phyloP scores from a whole-genome alignment of 1,140 invertebrate species.

The Venustaconcha ellipsiformis region DNA sequence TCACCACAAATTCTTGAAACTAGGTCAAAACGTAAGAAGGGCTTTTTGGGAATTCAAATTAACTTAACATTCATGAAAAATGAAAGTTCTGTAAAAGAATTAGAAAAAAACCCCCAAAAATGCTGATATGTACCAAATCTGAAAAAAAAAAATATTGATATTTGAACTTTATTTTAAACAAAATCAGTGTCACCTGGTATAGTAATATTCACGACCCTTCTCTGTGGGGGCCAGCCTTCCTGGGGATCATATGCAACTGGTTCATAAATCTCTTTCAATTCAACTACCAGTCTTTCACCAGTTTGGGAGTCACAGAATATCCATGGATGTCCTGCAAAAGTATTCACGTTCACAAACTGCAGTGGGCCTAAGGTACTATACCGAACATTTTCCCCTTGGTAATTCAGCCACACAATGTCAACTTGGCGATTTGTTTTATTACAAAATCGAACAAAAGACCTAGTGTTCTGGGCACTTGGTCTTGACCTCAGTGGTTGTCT shows the following conservation, averaged over 20 bases:
- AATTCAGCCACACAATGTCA: constrained; percentile 82
- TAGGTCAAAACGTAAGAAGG: neutral
- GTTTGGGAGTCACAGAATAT: constrained; percentile 77
- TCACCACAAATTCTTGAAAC: neutral
- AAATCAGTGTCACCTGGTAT: constrained; percentile 40
- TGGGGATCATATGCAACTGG: constrained; percentile 33
- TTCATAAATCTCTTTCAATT: constrained; percentile 41
- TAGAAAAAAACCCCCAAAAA: neutral
- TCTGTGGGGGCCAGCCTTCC: constrained; percentile 31
- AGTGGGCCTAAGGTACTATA: constrained; percentile 72
- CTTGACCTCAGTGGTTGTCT: too few species aligned
- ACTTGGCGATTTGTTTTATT: constrained; percentile 76
- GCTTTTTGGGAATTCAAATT: neutral
- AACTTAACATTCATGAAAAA: neutral
- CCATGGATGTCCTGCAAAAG: constrained; percentile 81
- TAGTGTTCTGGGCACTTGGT: too few species aligned
- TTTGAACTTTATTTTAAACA: neutral
- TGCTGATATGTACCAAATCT: neutral
- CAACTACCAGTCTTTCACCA: constrained; percentile 71
- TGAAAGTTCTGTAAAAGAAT: neutral
- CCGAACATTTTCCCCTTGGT: constrained; percentile 69
- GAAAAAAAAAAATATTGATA: neutral
- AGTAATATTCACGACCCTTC: constrained; percentile 40
- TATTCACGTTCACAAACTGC: constrained; percentile 75
- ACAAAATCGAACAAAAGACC: constrained; percentile 76